Evolutionary conservation across 2,888 invertebrate species (phyloP), one percentile per base, ranked within the genome.

Genomic region (Dendrolimus pini): DNA sequence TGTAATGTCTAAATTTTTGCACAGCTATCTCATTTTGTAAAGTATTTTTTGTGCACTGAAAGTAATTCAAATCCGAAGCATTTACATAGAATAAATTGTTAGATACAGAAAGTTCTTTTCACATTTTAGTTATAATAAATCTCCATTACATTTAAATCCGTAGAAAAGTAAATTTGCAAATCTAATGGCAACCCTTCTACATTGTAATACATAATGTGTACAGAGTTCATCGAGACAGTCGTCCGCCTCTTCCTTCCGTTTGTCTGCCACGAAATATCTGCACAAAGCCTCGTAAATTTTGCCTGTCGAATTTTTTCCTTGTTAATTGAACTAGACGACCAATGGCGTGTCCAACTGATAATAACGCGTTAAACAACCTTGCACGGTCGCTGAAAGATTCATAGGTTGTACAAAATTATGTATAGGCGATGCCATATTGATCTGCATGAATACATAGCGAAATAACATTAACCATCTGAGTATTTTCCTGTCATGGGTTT

Each of bases 371-470:
- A 42, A 13, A 47, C 55, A 55, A 55, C 57, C 57, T 61, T 59
- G 59, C 41, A 56, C 12, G 54, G 13, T 41, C 56, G 52, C 70
- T 65, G 60, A 65, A 69, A 66, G 66, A 65, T 69, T 65, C 64
- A 58, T 65, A 62, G 55, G 62, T 61, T 63, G 65, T 67, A 65
- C 65, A 62, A 64, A 41, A 13, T 14, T 53, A 30, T 30, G 30
- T 30, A 30, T 30, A 30, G 0, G 30, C 30, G 30, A 30, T 3
- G 30, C 30, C 6, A 30, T 30, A 3, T 3, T 30, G 6, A 30
- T 30, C 30, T 30, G 30, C 6, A 6, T 30, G 30, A 30, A 30
- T 30, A 6, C 30, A 30, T 30, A 30, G 2, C 30, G 30, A 30
- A 30, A 30, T 30, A 30, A 6, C 30, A 30, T 30, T 30, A 6